Percentiles rank a stretch among this genome's conserved stretches.
Evolutionary conservation across 1,140 invertebrate species (phyloP).

Genomic region (Drosophila quadrilineata): DNA sequence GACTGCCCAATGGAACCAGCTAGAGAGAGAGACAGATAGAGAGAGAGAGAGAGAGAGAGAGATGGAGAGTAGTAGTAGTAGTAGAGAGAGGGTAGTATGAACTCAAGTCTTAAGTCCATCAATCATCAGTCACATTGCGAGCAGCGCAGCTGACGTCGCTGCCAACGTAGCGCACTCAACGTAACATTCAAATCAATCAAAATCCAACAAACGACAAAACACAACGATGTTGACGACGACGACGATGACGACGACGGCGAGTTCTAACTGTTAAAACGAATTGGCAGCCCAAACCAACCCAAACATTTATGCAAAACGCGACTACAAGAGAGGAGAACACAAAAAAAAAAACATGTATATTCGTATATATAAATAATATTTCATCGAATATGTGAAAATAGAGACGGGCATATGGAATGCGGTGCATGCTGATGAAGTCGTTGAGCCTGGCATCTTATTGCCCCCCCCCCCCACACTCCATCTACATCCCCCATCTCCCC

Average conservation of each 20-base stretch:
- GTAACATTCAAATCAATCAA: conserved; percentile 80
- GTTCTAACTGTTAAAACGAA: conserved; percentile 55
- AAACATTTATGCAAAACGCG: conserved; percentile 60
- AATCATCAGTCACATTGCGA: conserved; percentile 75
- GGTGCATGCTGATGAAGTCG: conserved; percentile 44
- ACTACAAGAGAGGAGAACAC: neutral
- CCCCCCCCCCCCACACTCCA: neutral
- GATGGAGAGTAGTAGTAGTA: too few relatives aligned
- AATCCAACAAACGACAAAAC: too few relatives aligned
- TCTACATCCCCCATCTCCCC: neutral
- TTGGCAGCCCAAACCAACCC: conserved; percentile 19
- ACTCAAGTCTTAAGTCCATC: conserved; percentile 65
- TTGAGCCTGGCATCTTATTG: conserved; percentile 2
- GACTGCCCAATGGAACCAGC: conserved; percentile 26
- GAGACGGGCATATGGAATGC: conserved; percentile 32
- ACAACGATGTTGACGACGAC: too few relatives aligned
- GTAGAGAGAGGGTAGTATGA: conserved; percentile 34
- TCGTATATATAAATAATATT: conserved; percentile 61
- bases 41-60: neutral
- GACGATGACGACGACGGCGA: conserved; percentile 36
- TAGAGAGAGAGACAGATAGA: neutral
- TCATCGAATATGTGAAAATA: conserved; percentile 62
- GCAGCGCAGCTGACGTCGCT: conserved; percentile 40
- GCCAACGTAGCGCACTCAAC: conserved; percentile 63
- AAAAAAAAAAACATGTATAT: conserved; percentile 11